phyloP scores from a whole-genome alignment of 2,113 vertebrate genomes.

The Ranitomeya imitator region DNA sequence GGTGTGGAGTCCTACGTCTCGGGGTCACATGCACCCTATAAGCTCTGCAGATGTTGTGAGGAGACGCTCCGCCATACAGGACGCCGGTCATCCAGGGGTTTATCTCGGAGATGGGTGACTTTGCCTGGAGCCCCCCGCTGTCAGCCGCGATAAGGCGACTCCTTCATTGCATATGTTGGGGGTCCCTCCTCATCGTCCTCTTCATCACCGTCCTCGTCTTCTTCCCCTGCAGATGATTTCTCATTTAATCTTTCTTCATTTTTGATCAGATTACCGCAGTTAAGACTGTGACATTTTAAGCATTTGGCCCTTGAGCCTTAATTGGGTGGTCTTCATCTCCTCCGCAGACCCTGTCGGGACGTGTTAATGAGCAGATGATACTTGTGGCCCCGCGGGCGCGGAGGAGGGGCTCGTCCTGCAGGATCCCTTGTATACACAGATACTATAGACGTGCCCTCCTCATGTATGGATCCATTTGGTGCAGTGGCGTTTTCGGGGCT shows the following conservation, averaged over 20 bases:
- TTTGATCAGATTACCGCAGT: slow-evolving; percentile 33
- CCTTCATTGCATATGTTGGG: slow-evolving; percentile 22
- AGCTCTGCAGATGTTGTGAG: neutral
- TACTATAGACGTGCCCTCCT: too few relatives aligned
- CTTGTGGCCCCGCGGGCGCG: neutral
- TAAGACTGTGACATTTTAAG: slow-evolving; percentile 36
- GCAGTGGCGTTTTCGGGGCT: too few relatives aligned
- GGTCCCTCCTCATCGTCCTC: neutral
- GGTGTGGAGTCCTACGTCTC: neutral
- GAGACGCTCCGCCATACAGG: too few relatives aligned
- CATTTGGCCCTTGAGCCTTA: slow-evolving; percentile 42
- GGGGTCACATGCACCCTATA: neutral
- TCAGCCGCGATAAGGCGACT: slow-evolving; percentile 5
- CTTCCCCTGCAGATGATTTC: slow-evolving; percentile 20
- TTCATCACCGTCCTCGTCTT: neutral
- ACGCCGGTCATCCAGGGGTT: neutral
- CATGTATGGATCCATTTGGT: too few relatives aligned
- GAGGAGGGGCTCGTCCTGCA: neutral
- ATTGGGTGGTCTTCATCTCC: slow-evolving; percentile 16
- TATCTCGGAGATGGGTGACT: neutral
- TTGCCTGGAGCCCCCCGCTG: neutral
- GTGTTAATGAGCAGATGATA: neutral
- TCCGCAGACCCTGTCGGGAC: neutral
- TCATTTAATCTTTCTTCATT: slow-evolving; percentile 8
- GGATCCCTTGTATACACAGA: too few relatives aligned